Percentiles rank a stretch among this genome's conserved stretches.
phyloP scores from a whole-genome alignment of 1,140 invertebrate genomes.

The Mesaphorura yosii region DNA sequence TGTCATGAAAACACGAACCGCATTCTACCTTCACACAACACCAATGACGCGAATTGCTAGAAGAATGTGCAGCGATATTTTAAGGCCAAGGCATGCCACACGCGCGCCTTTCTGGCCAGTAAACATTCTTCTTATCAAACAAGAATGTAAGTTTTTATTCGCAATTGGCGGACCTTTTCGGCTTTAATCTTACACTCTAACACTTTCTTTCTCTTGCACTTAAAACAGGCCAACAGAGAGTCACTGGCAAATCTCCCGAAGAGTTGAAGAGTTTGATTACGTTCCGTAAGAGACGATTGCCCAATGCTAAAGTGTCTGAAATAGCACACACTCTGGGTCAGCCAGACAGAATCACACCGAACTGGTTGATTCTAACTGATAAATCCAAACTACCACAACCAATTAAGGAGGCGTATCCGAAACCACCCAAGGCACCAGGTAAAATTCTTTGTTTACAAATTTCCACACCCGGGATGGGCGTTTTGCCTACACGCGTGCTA shows the following conservation, averaged over 20 bases:
- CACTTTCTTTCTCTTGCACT: too few species aligned
- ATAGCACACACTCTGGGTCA: conserved; percentile 64
- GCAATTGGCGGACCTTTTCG: too few species aligned
- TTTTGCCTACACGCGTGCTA: neutral
- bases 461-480: neutral
- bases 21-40: conserved; percentile 85
- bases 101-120: conserved; percentile 75
- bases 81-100: conserved; percentile 71
- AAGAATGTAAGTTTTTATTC: conserved; percentile 62
- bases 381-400: conserved; percentile 65
- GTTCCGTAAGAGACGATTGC: conserved; percentile 20
- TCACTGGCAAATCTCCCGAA: conserved; percentile 46
- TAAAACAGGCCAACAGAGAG: conserved; percentile 45
- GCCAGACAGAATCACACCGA: conserved; percentile 51
- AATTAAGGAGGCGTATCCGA: conserved; percentile 67
- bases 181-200: conserved; percentile 2
- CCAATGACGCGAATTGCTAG: conserved; percentile 75
- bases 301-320: conserved; percentile 29
- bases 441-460: conserved; percentile 18
- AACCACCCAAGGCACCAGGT: conserved; percentile 71
- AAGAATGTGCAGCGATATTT: conserved; percentile 65
- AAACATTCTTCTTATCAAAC: conserved; percentile 70
- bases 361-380: conserved; percentile 70
- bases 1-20: conserved; percentile 91
- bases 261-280: conserved; percentile 46